Evolutionary conservation across 2,888 invertebrate genomes (phyloP), one percentile per base, ranked within the genome.

Genomic region (Pristionchus exspectatus): DNA sequence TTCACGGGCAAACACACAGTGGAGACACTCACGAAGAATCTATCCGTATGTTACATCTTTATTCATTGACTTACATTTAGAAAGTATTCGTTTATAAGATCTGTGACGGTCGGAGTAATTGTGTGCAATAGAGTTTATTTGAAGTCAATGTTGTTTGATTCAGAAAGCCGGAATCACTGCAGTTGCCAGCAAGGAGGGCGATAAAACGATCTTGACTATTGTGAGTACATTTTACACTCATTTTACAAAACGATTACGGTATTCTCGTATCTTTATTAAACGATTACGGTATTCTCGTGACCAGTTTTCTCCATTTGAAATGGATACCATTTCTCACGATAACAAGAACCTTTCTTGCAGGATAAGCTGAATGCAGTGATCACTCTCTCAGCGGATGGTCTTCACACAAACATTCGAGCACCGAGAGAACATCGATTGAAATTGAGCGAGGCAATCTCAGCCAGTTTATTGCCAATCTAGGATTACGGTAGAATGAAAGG

Each of bases 341-440:
- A 16, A 10, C 30, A 30, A 74, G 2, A 74, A 38, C 5, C 9
- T 38, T 74, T 69, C 7, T 56, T 88, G 1, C 83, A 89, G 89
- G 83, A 81, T 9, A 63, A 83, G 30, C 30, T 59, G 63, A 44
- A 38, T 12, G 89, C 89, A 9, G 83, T 83, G 63, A 83, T 89
- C 44, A 27, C 81, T 3, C 89, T 89, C 38, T 83, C 89, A 7
- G 38, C 83, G 21, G 83, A 89, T 30, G 89, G 89, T 1, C 83
- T 89, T 4, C 81, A 81, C 89, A 89, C 89, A 44, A 89, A 83
- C 27, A 89, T 89, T 54, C 81, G 89, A 56, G 89, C 89, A 27
- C 56, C 89, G n/a, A 56, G 24, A 21, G 81, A 89, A 24, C 81
- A 83, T 66, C 59, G 89, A 50, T 21, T 14, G 30, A 59, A 50